phyloP scores from a whole-genome alignment of 2,797 vertebrate genomes.

The Melopsittacus undulatus region DNA sequence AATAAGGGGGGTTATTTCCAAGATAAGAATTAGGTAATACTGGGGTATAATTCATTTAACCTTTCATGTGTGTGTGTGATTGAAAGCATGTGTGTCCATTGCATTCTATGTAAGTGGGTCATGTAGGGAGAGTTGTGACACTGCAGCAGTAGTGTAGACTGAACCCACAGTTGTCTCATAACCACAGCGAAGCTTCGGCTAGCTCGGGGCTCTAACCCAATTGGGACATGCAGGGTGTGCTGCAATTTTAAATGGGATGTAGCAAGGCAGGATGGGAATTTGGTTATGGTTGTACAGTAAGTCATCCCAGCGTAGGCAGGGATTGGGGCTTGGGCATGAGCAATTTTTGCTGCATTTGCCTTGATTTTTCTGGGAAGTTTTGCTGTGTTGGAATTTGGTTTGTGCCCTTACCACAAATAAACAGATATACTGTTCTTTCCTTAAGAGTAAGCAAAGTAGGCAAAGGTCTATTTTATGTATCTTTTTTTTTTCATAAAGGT shows the following conservation, averaged over 20 bases:
- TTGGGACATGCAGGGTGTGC: conserved; percentile 23
- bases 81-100: background rate
- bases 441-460: background rate
- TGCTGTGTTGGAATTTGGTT: background rate
- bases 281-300: background rate
- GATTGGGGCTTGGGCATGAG: background rate
- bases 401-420: background rate
- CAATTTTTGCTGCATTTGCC: background rate
- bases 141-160: background rate
- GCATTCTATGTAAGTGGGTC: background rate
- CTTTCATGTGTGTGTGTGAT: fast-evolving
- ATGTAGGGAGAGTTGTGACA: conserved; percentile 10
- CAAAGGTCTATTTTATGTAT: background rate
- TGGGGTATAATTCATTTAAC: background rate
- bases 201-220: background rate
- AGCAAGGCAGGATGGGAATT: background rate
- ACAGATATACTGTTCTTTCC: background rate
- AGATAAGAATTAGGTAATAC: background rate
- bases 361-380: background rate
- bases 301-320: background rate
- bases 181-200: background rate
- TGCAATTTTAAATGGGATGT: background rate
- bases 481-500: background rate
- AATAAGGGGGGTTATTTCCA: background rate
- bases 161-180: background rate